Percentiles rank a stretch among this genome's conserved stretches.
phyloP scores from a whole-genome alignment of 2,888 invertebrate species.

The Podotricha telesiphe region DNA sequence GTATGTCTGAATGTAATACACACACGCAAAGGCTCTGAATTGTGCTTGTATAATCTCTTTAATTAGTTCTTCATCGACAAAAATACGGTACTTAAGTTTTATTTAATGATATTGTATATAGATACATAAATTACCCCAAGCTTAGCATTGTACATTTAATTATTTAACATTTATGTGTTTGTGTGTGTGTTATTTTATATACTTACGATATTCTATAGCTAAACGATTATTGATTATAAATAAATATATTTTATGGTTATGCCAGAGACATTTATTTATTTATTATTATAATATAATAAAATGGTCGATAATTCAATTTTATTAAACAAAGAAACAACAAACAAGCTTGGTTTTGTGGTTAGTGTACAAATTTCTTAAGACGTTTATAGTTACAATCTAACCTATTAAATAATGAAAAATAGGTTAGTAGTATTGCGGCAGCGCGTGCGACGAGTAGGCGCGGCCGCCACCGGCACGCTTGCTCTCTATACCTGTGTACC shows the following conservation, averaged over 20 bases:
- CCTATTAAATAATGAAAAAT: conserved; percentile 58
- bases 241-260: background rate
- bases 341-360: conserved; percentile 27
- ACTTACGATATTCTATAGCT: background rate
- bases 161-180: background rate
- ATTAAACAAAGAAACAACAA: conserved; percentile 20
- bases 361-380: conserved; percentile 43
- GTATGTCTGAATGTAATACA: too few relatives aligned
- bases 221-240: background rate
- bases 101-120: background rate
- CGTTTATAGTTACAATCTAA: conserved; percentile 50
- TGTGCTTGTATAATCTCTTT: too few relatives aligned
- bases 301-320: background rate
- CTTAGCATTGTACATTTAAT: background rate
- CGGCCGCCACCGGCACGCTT: conserved; percentile 61
- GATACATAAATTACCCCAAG: background rate
- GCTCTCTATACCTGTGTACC: conserved; percentile 50
- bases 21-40: too few relatives aligned
- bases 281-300: conserved; percentile 10
- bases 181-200: background rate
- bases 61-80: too few relatives aligned
- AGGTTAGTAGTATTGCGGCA: conserved; percentile 53
- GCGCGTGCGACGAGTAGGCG: conserved; percentile 65
- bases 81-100: background rate
- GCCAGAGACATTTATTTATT: background rate